phyloP scores from a whole-genome alignment of 2,113 vertebrate genomes.

The Excalfactoria chinensis region DNA sequence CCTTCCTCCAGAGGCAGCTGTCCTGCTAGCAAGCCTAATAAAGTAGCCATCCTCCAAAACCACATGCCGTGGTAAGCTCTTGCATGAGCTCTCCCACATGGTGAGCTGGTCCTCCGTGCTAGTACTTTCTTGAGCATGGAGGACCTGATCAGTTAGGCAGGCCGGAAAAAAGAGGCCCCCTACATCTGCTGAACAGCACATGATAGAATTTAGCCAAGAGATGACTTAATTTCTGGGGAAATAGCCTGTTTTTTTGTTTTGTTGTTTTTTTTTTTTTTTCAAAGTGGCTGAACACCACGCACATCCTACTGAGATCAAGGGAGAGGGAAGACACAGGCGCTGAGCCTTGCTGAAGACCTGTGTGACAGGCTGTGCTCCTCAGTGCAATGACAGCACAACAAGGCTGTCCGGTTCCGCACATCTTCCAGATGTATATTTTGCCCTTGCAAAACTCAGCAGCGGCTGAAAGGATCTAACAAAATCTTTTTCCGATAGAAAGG shows the following conservation, averaged over 20 bases:
- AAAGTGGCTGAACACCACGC: not conserved
- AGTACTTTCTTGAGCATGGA: not conserved
- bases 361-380: accelerated
- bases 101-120: not conserved
- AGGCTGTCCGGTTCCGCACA: not conserved
- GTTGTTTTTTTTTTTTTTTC: not conserved
- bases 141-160: not conserved
- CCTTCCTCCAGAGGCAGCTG: conserved; percentile 30
- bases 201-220: conserved; percentile 31
- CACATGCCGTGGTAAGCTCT: not conserved
- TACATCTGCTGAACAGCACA: conserved; percentile 57
- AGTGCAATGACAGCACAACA: not conserved
- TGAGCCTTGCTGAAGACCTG: not conserved
- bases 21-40: not conserved
- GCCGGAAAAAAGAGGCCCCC: not conserved
- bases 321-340: not conserved
- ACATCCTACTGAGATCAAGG: conserved; percentile 7
- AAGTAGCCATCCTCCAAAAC: not conserved
- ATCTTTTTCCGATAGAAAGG: not conserved
- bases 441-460: not conserved
- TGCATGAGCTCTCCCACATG: not conserved
- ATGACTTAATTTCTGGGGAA: conserved; percentile 36
- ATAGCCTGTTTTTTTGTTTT: not conserved
- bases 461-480: not conserved
- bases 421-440: not conserved